These are phyloP conservation scores for Drosophila differens DNA, from an alignment of 2,888 invertebrate genomes.

Conservation along the genomic window DNA sequence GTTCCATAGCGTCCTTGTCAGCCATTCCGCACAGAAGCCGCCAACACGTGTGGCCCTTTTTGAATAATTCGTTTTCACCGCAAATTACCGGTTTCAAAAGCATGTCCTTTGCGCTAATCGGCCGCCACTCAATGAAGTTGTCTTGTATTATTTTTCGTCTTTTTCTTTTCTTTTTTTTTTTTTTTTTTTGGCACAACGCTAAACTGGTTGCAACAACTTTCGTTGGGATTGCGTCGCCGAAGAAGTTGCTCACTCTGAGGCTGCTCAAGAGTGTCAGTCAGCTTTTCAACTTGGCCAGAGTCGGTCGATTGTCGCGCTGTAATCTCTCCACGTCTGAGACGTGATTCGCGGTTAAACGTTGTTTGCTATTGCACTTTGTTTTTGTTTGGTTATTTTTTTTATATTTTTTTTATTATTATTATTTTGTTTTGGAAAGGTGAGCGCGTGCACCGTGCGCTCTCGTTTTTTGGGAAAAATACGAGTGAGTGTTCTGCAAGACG, in stretches of 20 bases:
- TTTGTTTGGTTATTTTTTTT: not conserved
- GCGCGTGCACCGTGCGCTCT: slow-evolving; percentile 48
- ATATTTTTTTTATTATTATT: slow-evolving; percentile 1
- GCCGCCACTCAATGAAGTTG: slow-evolving; percentile 21
- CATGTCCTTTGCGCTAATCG: slow-evolving; percentile 57
- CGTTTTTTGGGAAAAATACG: slow-evolving; percentile 40
- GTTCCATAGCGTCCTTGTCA: slow-evolving; percentile 33
- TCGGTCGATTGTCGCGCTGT: slow-evolving; percentile 53
- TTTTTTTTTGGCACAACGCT: slow-evolving; percentile 7
- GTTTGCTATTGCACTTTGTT: not conserved
- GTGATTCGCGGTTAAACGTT: slow-evolving; percentile 4
- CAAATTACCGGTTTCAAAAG: slow-evolving; percentile 39
- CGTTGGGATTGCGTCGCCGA: slow-evolving; percentile 60
- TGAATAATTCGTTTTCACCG: slow-evolving; percentile 43
- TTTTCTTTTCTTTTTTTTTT: not conserved
- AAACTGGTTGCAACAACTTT: slow-evolving; percentile 73
- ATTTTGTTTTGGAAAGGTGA: slow-evolving; percentile 49
- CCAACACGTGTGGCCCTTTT: slow-evolving; percentile 50
- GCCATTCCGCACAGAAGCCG: slow-evolving; percentile 2
- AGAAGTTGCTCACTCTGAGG: slow-evolving; percentile 46
- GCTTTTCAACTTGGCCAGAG: slow-evolving; percentile 59
- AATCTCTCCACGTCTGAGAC: slow-evolving; percentile 4
- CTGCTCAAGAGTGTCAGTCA: slow-evolving; percentile 65
- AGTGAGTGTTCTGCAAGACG: slow-evolving; percentile 78
- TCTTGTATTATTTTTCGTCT: not conserved